Base-by-base conservation (phyloP, 2,113 vertebrate species). In the Hyperopisus bebe region DNA sequence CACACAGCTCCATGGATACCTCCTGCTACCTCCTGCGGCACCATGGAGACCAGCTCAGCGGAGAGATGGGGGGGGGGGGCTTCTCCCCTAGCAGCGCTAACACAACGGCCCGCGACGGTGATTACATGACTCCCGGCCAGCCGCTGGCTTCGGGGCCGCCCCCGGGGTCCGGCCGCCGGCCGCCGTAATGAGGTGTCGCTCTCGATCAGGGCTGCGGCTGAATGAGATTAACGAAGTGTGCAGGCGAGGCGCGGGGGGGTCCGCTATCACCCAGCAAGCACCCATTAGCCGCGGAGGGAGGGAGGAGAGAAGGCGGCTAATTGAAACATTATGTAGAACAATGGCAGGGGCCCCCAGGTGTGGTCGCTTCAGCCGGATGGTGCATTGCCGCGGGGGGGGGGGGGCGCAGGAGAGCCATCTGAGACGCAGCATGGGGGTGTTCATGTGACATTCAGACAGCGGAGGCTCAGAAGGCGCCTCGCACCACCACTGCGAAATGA, bases 271-370 rank as follows among this genome's bases (percentile, higher is more conserved):
- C 86, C 74, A 31, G 84, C 24, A 42, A 55, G 66, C 87, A 66
- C 44, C 87, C 89, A 88, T 90, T 92, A 91, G 46, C 70, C 86
- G 42, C 87, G 90, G 89, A 55, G 35, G 87, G 35, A 88, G 90
- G 90, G 86, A 31, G 21, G 21, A 70, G 27, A 70, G 62, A 31
- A 27, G 62, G n/a, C 62, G 62, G 62, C 62, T 91, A 92, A 93
- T 91, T 92, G 90, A 89, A 89, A 90, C 90, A 92, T 93, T 91
- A 92, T 92, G 92, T 91, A 92, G 90, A 91, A 91, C 91, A 91
- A 90, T 91, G 85, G 88, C 88, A 87, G 89, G 77, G 31, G 82
- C 88, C 88, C 50, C 31, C 62, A 39, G 55, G 74, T 85, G 46
- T 86, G 90, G 51, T 70, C 48, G 70, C 51, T 89, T 88, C 88